Evolutionary conservation across 2,797 vertebrate genomes (phyloP), one percentile per base, ranked within the genome.

Genomic region (Acanthiza pusilla): DNA sequence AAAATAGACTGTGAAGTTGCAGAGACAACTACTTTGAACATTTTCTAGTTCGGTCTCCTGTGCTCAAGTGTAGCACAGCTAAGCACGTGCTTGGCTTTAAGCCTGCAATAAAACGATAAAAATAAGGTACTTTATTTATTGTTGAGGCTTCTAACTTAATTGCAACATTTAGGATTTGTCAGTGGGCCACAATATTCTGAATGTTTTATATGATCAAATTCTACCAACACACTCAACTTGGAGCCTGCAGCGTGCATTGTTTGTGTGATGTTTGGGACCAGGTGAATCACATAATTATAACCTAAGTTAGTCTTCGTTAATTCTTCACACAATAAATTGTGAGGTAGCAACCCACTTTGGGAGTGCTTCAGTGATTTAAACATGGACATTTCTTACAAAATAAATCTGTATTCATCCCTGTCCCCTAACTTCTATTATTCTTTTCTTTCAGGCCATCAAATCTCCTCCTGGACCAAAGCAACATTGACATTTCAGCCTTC

Each of bases 381-480:
- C 25, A 13, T 12, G 10, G 32, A 15, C 15, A 10, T 45, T 45
- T 45, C 19, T 45, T 45, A 45, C 16, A 45, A 19, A 45, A 36
- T 25, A 34, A 85, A 83, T 43, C 38, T 54, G 3, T 47, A 4
- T 3, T 17, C 79, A 67, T 29, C 88, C 32, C 85, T 78, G 38
- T 51, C 92, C 21, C 67, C 38, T 94, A 13, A 72, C 16, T 45
- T 88, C 63, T 51, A 17, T 89, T 87, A 7, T 58, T 66, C 30
- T 97, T 91, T 84, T 36, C 4, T 97, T 96, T 85, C 89, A 99
- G 99, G 96, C 99, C 99, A 17, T 98, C 98, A 70, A 99, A 99
- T 96, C 98, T 99, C 95, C 98, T 99, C 92, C 97, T 99, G 97
- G 99, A 99, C 98, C 98, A 99, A 98, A 99, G 98, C 97, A 99